phyloP scores from a whole-genome alignment of 2,888 invertebrate genomes.

The Melieria omissa region DNA sequence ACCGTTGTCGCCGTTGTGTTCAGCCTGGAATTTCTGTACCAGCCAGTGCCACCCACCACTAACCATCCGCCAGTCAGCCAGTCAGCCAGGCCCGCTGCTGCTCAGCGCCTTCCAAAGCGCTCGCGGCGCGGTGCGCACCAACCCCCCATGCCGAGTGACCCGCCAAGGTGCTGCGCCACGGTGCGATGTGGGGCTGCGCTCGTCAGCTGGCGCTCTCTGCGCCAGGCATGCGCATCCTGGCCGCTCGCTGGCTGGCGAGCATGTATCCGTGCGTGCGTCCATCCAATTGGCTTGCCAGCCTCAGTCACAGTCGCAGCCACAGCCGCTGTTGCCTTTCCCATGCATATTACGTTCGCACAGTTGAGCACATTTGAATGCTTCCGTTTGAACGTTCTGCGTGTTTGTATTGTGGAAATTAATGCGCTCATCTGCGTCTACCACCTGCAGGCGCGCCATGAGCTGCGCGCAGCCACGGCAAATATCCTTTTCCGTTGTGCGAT shows the following conservation, averaged over 20 bases:
- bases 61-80: constrained; percentile 33
- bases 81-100: constrained; percentile 1
- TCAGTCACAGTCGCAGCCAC: too few species aligned
- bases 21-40: constrained; percentile 56
- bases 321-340: constrained; percentile 48
- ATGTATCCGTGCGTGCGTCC: constrained; percentile 27
- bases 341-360: constrained; percentile 55
- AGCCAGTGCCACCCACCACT: constrained; percentile 42
- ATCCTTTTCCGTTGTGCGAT: too few species aligned
- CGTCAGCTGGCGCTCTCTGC: constrained; percentile 8
- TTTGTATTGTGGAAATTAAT: constrained; percentile 17
- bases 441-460: constrained; percentile 2
- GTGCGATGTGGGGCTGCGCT: background rate
- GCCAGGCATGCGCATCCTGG: constrained; percentile 42
- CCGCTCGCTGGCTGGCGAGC: constrained; percentile 25
- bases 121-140: background rate
- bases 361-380: constrained; percentile 53
- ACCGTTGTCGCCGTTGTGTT: constrained; percentile 51
- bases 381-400: background rate
- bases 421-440: constrained; percentile 20
- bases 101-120: constrained; percentile 26
- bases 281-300: constrained; percentile 36
- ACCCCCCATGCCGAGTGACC: background rate
- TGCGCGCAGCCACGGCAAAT: too few species aligned
- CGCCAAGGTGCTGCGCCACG: constrained; percentile 1